These are phyloP conservation scores for Plectus sambesii DNA, from an alignment of 1,140 invertebrate species.

Conservation along the genomic window DNA sequence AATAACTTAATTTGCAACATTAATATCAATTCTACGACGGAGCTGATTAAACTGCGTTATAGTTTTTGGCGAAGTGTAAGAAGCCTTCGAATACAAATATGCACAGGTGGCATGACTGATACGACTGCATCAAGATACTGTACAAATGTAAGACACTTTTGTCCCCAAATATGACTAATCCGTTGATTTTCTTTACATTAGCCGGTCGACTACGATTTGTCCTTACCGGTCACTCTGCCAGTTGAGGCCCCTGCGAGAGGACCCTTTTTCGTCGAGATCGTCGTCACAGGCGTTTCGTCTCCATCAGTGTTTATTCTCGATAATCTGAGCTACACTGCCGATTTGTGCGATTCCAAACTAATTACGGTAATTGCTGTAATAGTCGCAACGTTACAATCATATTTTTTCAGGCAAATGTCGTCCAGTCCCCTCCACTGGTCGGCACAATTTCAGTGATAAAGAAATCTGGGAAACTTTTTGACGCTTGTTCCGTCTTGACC, in stretches of 20 bases:
- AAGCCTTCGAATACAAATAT: constrained; percentile 19
- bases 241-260: constrained; percentile 16
- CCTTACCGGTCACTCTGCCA: constrained; percentile 13
- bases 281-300: constrained; percentile 13
- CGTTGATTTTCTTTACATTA: constrained; percentile 18
- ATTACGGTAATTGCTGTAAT: too few species aligned
- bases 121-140: constrained; percentile 19
- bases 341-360: constrained; percentile 18
- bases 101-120: constrained; percentile 18
- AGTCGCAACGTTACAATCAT: too few species aligned
- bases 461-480: too few species aligned
- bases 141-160: neutral
- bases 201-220: constrained; percentile 18
- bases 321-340: constrained; percentile 19
- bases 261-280: constrained; percentile 22
- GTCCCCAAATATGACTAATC: too few species aligned
- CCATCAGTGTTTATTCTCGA: constrained; percentile 21
- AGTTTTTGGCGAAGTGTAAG: constrained; percentile 22
- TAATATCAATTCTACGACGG: too few species aligned
- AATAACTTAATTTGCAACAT: too few species aligned
- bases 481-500: too few species aligned
- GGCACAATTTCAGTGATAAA: too few species aligned
- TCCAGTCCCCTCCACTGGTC: too few species aligned
- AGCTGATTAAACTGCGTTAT: too few species aligned
- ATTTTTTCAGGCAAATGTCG: too few species aligned